phyloP scores from a whole-genome alignment of 2,888 invertebrate species.

The Acronicta leporina region DNA sequence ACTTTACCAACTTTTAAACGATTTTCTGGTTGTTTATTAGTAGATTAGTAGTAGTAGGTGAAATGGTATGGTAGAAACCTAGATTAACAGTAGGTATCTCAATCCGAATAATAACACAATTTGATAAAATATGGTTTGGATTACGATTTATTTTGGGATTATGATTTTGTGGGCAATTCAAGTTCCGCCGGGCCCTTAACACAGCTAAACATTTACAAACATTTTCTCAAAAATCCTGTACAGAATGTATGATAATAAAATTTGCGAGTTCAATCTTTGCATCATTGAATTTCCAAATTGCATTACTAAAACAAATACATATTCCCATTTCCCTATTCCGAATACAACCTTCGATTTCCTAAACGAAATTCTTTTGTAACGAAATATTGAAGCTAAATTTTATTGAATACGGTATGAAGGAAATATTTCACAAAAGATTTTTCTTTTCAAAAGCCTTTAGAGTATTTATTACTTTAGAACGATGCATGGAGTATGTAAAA shows the following conservation, averaged over 20 bases:
- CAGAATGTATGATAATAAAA: neutral
- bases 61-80: too few species aligned
- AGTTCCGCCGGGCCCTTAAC: too few species aligned
- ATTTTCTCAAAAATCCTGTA: neutral
- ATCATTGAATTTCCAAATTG: constrained; percentile 3
- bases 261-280: neutral
- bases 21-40: too few species aligned
- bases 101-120: too few species aligned
- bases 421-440: constrained; percentile 50
- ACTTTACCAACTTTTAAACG: too few species aligned
- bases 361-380: constrained; percentile 36
- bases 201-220: too few species aligned
- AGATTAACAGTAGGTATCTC: too few species aligned
- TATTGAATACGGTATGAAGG: constrained; percentile 34
- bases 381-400: constrained; percentile 44
- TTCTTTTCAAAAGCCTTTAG: constrained; percentile 42
- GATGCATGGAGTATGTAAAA: constrained; percentile 32
- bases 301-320: constrained; percentile 13
- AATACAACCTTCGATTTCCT: constrained; percentile 28
- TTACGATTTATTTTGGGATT: too few species aligned
- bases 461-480: constrained; percentile 26
- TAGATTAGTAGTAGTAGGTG: too few species aligned
- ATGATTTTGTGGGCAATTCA: too few species aligned
- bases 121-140: too few species aligned
- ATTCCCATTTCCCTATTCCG: neutral